Evolutionary conservation across 2,797 vertebrate species (phyloP).

Genomic region (Coilia nasus): DNA sequence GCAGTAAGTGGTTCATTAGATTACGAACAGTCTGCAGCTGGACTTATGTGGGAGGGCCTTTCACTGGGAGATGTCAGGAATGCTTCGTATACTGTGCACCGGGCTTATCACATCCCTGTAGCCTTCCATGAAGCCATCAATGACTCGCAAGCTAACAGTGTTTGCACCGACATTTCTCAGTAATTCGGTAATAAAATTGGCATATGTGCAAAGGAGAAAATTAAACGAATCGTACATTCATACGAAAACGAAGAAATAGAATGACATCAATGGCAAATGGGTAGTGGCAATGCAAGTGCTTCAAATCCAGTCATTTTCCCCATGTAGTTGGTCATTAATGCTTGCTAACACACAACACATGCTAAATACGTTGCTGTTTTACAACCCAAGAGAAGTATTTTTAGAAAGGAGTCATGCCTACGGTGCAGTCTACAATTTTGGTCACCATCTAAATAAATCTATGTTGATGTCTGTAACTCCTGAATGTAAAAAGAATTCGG

Average conservation of each 20-base stretch:
- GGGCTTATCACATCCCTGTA: neutral
- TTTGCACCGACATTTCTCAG: neutral
- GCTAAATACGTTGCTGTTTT: slow-evolving; percentile 9
- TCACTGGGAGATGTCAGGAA: slow-evolving; percentile 10
- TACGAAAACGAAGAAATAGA: neutral
- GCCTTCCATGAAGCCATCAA: neutral
- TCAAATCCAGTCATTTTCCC: neutral
- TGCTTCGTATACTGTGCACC: neutral
- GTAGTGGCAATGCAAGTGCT: neutral
- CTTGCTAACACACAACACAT: slow-evolving; percentile 10
- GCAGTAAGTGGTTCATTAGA: slow-evolving; percentile 19
- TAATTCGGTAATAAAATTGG: neutral
- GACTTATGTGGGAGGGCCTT: slow-evolving; percentile 18
- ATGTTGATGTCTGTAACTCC: neutral
- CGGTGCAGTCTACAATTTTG: neutral
- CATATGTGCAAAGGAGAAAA: neutral
- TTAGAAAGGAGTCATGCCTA: slow-evolving; percentile 9
- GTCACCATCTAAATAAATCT: neutral
- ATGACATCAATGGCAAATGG: neutral
- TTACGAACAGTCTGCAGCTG: slow-evolving; percentile 5
- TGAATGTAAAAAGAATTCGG: neutral
- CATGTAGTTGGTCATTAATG: neutral
- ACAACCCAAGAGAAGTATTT: slow-evolving; percentile 25
- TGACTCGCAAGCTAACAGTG: neutral
- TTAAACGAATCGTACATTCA: neutral